Percentiles rank a stretch among this genome's conserved stretches.
These are phyloP conservation scores for Rostratula benghalensis DNA, from an alignment of 2,113 vertebrate species.

Conservation along the genomic window DNA sequence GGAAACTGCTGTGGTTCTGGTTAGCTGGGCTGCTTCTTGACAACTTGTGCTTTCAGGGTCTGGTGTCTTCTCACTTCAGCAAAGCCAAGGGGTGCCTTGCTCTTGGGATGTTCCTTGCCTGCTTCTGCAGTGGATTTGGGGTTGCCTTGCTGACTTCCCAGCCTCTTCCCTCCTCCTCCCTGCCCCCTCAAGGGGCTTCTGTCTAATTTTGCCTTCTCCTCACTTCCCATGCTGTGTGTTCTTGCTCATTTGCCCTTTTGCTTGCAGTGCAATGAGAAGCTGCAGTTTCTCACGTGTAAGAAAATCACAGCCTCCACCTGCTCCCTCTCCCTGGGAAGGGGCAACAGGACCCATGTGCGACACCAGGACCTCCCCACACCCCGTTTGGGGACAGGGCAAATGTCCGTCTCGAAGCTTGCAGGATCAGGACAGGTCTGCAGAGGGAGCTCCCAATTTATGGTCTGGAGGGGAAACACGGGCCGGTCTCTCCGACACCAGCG, in stretches of 20 bases:
- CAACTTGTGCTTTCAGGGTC: neutral
- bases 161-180: accelerated
- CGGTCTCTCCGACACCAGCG: neutral
- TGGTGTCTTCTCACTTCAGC: neutral
- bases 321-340: neutral
- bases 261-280: neutral
- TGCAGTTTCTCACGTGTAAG: neutral
- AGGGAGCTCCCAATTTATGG: slow-evolving; percentile 52
- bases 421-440: slow-evolving; percentile 29
- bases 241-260: neutral
- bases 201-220: neutral
- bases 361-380: neutral
- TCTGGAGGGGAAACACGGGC: neutral
- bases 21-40: neutral
- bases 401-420: neutral
- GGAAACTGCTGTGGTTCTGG: neutral
- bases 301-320: neutral
- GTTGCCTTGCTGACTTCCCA: neutral
- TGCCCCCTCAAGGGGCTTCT: neutral
- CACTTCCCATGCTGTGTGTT: neutral
- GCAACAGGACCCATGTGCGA: neutral
- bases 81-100: neutral
- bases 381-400: neutral
- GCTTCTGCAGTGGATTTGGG: neutral
- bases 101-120: neutral